phyloP scores from a whole-genome alignment of 2,113 vertebrate species.

The Mixornis gularis region DNA sequence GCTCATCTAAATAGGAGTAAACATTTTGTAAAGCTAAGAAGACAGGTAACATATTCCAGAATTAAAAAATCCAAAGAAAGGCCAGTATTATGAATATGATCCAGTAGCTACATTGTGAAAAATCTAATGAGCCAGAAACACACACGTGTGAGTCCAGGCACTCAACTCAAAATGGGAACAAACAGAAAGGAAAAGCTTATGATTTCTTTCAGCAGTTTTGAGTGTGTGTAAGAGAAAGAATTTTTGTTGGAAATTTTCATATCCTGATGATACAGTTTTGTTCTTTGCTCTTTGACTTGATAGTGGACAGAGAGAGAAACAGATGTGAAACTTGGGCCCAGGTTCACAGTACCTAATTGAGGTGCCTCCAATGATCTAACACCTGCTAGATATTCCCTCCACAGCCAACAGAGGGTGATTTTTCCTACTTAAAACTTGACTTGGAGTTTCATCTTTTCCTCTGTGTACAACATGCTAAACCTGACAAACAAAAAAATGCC shows the following conservation, averaged over 20 bases:
- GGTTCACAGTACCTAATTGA: not conserved
- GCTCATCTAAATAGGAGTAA: not conserved
- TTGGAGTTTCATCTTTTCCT: not conserved
- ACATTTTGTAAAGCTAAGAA: not conserved
- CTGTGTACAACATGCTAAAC: not conserved
- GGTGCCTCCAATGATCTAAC: not conserved
- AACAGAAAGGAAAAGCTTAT: not conserved
- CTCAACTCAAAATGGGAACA: not conserved
- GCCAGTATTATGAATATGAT: not conserved
- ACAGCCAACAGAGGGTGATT: not conserved
- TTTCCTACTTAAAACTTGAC: not conserved
- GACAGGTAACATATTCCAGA: not conserved
- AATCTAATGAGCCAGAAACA: not conserved
- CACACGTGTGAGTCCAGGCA: not conserved
- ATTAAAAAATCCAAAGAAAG: not conserved
- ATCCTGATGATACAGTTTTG: not conserved
- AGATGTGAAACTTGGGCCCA: not conserved
- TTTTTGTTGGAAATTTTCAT: not conserved
- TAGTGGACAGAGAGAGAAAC: not conserved
- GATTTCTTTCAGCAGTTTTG: not conserved
- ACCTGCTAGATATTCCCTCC: not conserved
- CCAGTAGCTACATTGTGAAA: not conserved
- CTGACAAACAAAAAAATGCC: not conserved
- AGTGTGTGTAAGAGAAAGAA: not conserved
- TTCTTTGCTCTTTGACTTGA: not conserved